These are phyloP conservation scores for Macropis europaea DNA, from an alignment of 2,888 invertebrate genomes.

Conservation along the genomic window DNA sequence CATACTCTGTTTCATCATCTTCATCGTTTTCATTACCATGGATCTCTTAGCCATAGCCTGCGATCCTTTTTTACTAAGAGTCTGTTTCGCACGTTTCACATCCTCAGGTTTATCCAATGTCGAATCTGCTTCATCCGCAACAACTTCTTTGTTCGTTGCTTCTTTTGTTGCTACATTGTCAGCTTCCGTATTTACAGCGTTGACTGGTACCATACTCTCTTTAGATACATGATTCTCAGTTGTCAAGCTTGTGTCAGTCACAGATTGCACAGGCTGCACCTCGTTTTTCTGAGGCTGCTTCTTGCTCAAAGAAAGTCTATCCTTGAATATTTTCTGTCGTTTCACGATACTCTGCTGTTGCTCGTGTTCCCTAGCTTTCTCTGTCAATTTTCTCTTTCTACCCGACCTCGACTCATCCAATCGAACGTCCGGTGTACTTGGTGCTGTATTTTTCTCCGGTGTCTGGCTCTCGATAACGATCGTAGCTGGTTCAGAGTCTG, in stretches of 20 bases:
- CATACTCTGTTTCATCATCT: conserved; percentile 59
- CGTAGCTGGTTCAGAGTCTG: neutral
- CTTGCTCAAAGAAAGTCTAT: conserved; percentile 42
- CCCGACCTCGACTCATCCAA: conserved; percentile 75
- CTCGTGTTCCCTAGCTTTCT: conserved; percentile 76
- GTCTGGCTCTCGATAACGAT: conserved; percentile 9
- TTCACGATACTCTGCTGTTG: conserved; percentile 69
- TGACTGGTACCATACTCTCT: neutral
- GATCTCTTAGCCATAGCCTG: conserved; percentile 60
- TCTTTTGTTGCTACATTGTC: conserved; percentile 20
- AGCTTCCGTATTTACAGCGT: conserved; percentile 11
- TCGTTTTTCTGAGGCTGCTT: conserved; percentile 34
- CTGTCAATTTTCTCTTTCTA: conserved; percentile 76
- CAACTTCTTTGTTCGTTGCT: conserved; percentile 12
- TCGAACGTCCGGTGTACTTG: conserved; percentile 36
- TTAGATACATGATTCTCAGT: conserved; percentile 16
- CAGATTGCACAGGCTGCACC: neutral
- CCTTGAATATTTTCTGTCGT: conserved; percentile 72
- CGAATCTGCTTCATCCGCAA: conserved; percentile 20
- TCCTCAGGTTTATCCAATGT: conserved; percentile 34
- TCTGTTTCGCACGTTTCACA: conserved; percentile 55
- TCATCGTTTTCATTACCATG: conserved; percentile 59
- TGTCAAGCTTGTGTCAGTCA: neutral
- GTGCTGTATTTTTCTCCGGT: conserved; percentile 37
- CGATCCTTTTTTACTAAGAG: conserved; percentile 51